Percentiles rank a stretch among this genome's conserved stretches.
Conservation (phyloP, 2,888 invertebrate genomes). For the Tethea ocularis region DNA sequence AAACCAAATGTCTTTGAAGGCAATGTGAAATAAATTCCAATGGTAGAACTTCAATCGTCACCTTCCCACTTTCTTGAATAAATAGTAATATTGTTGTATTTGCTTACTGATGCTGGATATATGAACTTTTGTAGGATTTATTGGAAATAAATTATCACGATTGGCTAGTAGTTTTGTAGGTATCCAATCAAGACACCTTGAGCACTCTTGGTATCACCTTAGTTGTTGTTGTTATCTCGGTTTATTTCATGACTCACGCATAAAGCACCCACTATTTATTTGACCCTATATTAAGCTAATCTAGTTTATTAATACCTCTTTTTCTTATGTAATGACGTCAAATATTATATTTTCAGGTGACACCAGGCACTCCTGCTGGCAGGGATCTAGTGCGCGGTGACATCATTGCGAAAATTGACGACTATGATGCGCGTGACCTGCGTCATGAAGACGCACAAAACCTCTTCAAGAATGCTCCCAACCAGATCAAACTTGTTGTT, state of each 20-base stretch:
- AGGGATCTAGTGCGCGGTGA: slow-evolving; percentile 94
- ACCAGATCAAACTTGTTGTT: slow-evolving; percentile 90
- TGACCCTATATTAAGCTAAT: not conserved
- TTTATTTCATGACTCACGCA: not conserved
- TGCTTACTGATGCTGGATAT: not conserved
- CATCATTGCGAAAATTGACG: slow-evolving; percentile 94
- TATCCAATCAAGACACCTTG: no score
- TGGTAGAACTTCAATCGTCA: not conserved
- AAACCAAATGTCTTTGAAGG: slow-evolving; percentile 2
- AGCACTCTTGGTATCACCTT: not conserved
- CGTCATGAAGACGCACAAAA: slow-evolving; percentile 96
- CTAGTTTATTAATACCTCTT: not conserved
- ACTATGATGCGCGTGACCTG: slow-evolving; percentile 93
- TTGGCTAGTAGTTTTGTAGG: no score
- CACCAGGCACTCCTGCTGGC: slow-evolving; percentile 92
- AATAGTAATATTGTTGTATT: slow-evolving; percentile 13
- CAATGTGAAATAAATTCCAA: not conserved
- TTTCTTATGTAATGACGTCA: not conserved
- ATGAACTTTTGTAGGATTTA: not conserved
- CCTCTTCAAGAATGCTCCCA: slow-evolving; percentile 91
- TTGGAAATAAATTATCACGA: not conserved
- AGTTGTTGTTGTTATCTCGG: not conserved
- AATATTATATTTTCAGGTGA: slow-evolving; percentile 86
- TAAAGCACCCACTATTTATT: no score
- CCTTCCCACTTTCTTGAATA: slow-evolving; percentile 11